Evolutionary conservation across 2,797 vertebrate species (phyloP).

Genomic region (Bovichtus diacanthus): DNA sequence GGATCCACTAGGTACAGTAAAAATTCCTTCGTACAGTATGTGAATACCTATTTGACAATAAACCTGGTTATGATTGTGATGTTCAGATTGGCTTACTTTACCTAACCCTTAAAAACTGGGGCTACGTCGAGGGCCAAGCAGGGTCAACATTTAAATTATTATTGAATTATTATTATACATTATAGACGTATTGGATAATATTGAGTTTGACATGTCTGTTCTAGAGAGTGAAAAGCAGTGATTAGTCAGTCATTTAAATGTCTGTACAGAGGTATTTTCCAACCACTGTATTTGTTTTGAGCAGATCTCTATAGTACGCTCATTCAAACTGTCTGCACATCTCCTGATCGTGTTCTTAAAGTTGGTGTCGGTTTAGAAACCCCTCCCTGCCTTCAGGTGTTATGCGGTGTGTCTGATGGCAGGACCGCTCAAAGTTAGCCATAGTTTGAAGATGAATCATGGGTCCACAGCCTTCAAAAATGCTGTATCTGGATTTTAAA

Average conservation of each 20-base stretch:
- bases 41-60: too few species aligned
- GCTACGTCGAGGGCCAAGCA: too few species aligned
- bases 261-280: background rate
- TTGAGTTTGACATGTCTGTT: too few species aligned
- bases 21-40: too few species aligned
- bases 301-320: background rate
- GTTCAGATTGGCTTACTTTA: background rate
- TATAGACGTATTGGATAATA: too few species aligned
- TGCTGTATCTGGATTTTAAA: conserved; percentile 55
- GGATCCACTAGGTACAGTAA: conserved; percentile 62
- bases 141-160: too few species aligned
- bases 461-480: conserved; percentile 26
- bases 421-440: conserved; percentile 19
- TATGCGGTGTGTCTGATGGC: conserved; percentile 11
- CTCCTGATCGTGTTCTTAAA: conserved; percentile 9
- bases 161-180: too few species aligned
- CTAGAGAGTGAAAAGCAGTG: too few species aligned
- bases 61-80: background rate
- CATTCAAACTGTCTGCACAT: conserved; percentile 32
- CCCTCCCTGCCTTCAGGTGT: conserved; percentile 46
- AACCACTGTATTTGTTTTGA: conserved; percentile 21
- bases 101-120: too few species aligned
- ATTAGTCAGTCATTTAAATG: conserved; percentile 23
- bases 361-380: conserved; percentile 8
- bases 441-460: conserved; percentile 70